Conservation (phyloP, 2,888 invertebrate species). For the Bombylius major region DNA sequence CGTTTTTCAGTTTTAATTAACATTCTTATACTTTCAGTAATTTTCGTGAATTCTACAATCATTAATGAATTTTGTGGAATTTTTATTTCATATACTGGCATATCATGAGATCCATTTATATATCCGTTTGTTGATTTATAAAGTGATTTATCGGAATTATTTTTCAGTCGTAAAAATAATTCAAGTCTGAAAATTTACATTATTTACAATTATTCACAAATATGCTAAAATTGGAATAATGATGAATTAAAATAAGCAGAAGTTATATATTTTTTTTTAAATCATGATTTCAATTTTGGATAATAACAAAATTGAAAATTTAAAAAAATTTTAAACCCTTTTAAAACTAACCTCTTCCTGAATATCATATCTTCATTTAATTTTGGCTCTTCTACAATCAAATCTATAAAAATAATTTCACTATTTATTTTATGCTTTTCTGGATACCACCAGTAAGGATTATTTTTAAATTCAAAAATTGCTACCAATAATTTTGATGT, state of each 20-base stretch:
- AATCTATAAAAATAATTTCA: constrained; percentile 14
- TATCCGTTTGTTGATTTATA: constrained; percentile 2
- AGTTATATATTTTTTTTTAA: too few relatives aligned
- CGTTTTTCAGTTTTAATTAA: constrained; percentile 10
- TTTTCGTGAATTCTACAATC: constrained; percentile 12
- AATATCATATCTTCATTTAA: neutral
- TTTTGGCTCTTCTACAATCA: constrained; percentile 4
- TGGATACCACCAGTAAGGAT: constrained; percentile 25
- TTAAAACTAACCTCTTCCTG: too few relatives aligned
- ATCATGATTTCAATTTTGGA: too few relatives aligned
- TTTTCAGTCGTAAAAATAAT: too few relatives aligned
- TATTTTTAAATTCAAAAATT: constrained; percentile 5
- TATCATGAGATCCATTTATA: constrained; percentile 13
- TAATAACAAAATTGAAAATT: too few relatives aligned
- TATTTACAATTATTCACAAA: too few relatives aligned
- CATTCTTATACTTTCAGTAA: constrained; percentile 11
- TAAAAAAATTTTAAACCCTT: too few relatives aligned
- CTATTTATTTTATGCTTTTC: constrained; percentile 14
- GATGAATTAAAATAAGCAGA: too few relatives aligned
- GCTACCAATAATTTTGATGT: constrained; percentile 1
- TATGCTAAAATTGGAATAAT: too few relatives aligned
- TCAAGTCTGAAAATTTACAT: too few relatives aligned
- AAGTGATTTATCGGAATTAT: too few relatives aligned
- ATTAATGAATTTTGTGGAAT: constrained; percentile 16
- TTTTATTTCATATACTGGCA: constrained; percentile 16